Base-by-base conservation (phyloP, 2,888 invertebrate genomes). In the Blastobasis lacticolella region DNA sequence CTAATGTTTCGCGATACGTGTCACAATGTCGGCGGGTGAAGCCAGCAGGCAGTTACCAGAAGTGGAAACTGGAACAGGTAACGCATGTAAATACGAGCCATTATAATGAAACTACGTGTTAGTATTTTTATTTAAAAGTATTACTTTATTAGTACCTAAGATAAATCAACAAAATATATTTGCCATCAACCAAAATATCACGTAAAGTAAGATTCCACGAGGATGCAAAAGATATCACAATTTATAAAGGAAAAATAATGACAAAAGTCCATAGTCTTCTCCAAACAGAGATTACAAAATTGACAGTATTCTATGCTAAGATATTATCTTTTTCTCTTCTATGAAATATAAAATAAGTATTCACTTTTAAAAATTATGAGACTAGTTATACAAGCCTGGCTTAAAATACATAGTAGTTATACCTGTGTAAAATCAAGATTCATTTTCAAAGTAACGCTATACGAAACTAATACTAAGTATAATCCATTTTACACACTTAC, bases 181-280 rank as follows among this genome's bases (percentile, higher is more conserved):
- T 75, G 69, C 75, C 75, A 75, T 71, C 75, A 83, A 84, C 79
- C 78, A 79, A 81, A 81, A 78, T 81, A 82, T 82, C 80, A 82
- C 81, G 79, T 75, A 77, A 68, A 62, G 62, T 71, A 60, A 59
- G 50, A 53, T 49, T 71, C 68, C 70, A 71, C 66, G 74, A 67
- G 68, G 65, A 68, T 58, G 60, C 64, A 68, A 63, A 62, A 59
- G 58, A 65, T 81, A 86, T 90, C 81, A 89, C 85, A 87, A 78
- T 78, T 67, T 61, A 57, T 63, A 76, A 78, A 75, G 71, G 71
- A 79, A 79, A 80, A 79, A 79, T 79, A n/a, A 10, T 42, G 42
- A 9, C 42, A 9, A 42, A 8, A 5, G 42, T 10, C 42, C 23
- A 23, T 23, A 23, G 23, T 45, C 45, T 23, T 45, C 7, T 10